phyloP scores from a whole-genome alignment of 1,140 invertebrate species.

The Plectus sambesii region DNA sequence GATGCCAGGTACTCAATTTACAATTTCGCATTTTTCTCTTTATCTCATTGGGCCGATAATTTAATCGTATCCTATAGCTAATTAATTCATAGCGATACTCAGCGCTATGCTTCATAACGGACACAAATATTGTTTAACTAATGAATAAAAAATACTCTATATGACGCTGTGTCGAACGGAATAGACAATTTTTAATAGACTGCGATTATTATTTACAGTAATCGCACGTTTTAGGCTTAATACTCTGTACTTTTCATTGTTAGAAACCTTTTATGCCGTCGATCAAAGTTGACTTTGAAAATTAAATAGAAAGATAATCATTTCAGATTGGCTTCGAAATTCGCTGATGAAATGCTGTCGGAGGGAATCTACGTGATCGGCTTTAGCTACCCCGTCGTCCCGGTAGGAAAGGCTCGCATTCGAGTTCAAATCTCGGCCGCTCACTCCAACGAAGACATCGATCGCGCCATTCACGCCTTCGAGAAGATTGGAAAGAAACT shows the following conservation, averaged over 20 bases:
- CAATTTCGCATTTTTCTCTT: slow-evolving; percentile 3
- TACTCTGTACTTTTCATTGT: too few relatives aligned
- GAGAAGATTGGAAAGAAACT: slow-evolving; percentile 63
- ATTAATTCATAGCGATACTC: too few relatives aligned
- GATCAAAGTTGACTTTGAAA: not conserved
- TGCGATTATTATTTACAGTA: too few relatives aligned
- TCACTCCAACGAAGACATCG: slow-evolving; percentile 64
- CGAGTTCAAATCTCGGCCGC: slow-evolving; percentile 64
- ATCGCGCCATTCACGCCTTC: slow-evolving; percentile 65
- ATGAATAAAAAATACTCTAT: too few relatives aligned
- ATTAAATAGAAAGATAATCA: not conserved
- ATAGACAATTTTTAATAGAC: too few relatives aligned
- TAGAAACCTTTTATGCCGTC: too few relatives aligned
- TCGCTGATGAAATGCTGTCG: slow-evolving; percentile 69
- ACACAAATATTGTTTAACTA: too few relatives aligned
- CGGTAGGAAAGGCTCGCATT: slow-evolving; percentile 57
- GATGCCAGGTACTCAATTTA: slow-evolving; percentile 55
- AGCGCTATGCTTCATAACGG: too few relatives aligned
- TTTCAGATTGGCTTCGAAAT: slow-evolving; percentile 58
- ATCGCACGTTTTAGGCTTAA: too few relatives aligned
- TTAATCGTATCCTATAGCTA: too few relatives aligned
- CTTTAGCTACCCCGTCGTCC: slow-evolving; percentile 84
- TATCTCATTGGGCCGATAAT: too few relatives aligned
- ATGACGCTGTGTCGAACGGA: too few relatives aligned
- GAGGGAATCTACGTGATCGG: slow-evolving; percentile 82